Evolutionary conservation across 35 echinoderm and acorn worm species (phyloP).

Genomic region (Apostichopus parvimensis): DNA sequence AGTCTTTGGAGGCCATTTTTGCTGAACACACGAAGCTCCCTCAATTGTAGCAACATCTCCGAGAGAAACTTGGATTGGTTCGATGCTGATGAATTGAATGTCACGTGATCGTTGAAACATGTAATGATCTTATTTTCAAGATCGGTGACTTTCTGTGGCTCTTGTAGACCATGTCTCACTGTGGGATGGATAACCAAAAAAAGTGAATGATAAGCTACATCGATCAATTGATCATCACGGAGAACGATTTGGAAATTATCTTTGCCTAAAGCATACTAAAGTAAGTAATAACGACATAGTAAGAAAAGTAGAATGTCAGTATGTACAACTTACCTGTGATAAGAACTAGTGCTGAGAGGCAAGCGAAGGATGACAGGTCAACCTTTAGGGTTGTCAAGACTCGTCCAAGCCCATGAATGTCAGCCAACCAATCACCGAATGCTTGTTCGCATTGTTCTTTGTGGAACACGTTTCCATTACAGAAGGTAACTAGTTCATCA

Average conservation of each 20-base stretch:
- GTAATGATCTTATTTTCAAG: slow-evolving; percentile 91
- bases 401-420: slow-evolving; percentile 76
- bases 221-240: not conserved
- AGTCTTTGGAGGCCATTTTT: slow-evolving; percentile 89
- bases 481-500: slow-evolving; percentile 89
- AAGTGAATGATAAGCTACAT: no score
- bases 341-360: slow-evolving; percentile 90
- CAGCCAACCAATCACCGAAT: slow-evolving; percentile 91
- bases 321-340: slow-evolving; percentile 73
- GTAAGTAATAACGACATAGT: not conserved
- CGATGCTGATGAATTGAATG: slow-evolving; percentile 83
- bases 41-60: slow-evolving; percentile 81
- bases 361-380: slow-evolving; percentile 95
- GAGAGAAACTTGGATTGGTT: slow-evolving; percentile 91
- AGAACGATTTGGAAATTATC: not conserved
- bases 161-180: slow-evolving; percentile 95
- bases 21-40: slow-evolving; percentile 90
- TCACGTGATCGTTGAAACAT: slow-evolving; percentile 97
- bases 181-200: slow-evolving; percentile 3
- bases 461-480: slow-evolving; percentile 96
- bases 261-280: not conserved
- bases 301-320: not conserved
- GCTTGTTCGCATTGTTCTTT: slow-evolving; percentile 78
- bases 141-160: slow-evolving; percentile 83
- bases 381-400: slow-evolving; percentile 77